Conservation (phyloP, 2,113 vertebrate genomes). For the Scalopus aquaticus region DNA sequence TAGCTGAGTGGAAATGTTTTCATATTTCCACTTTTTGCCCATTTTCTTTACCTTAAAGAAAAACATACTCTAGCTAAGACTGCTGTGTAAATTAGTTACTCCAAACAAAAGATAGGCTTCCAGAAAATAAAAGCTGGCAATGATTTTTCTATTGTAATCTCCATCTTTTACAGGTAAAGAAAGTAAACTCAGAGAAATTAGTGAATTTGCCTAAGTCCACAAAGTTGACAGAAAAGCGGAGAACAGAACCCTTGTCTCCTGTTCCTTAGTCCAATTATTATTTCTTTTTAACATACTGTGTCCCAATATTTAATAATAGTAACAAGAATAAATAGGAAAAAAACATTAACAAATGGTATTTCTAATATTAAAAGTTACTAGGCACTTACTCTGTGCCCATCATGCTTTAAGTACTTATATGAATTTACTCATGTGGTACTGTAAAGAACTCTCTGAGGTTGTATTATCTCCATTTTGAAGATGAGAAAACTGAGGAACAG, state of each 20-base stretch:
- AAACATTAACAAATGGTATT: background rate
- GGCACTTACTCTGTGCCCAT: background rate
- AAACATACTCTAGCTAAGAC: background rate
- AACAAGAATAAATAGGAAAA: background rate
- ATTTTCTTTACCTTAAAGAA: background rate
- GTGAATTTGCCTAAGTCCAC: background rate
- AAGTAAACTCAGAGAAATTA: background rate
- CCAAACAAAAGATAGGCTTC: background rate
- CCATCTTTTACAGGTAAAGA: background rate
- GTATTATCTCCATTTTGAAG: background rate
- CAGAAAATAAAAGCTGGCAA: background rate
- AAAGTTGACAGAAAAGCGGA: background rate
- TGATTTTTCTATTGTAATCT: background rate
- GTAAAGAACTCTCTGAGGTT: background rate
- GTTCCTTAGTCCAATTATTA: background rate
- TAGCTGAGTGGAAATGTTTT: conserved; percentile 55
- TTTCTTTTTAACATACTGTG: background rate
- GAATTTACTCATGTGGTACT: background rate
- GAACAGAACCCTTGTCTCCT: background rate
- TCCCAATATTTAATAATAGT: background rate
- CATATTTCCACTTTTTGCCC: background rate
- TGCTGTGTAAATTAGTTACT: background rate
- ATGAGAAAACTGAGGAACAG: background rate
- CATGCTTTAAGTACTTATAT: background rate
- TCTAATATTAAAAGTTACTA: background rate